These are phyloP conservation scores for Trichomycterus rosablanca DNA, from an alignment of 2,113 vertebrate genomes.

Conservation along the genomic window DNA sequence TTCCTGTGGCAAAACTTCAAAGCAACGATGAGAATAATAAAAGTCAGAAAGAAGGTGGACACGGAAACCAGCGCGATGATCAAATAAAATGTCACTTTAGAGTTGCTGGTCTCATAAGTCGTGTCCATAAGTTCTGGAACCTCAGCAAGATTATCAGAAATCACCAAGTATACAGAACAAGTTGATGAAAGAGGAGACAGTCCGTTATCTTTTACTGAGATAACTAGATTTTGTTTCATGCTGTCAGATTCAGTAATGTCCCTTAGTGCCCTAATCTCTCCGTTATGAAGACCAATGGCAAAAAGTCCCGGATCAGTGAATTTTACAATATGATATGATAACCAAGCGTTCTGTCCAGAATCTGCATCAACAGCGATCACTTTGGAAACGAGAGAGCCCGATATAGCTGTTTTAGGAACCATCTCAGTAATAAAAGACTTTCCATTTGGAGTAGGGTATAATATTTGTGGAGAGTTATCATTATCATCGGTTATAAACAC, in stretches of 20 bases:
- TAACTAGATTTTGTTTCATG: slow-evolving; percentile 55
- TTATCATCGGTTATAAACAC: too few relatives aligned
- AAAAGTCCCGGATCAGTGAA: too few relatives aligned
- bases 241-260: slow-evolving; percentile 54
- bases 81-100: slow-evolving; percentile 58
- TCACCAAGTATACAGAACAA: slow-evolving; percentile 62
- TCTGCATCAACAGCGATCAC: too few relatives aligned
- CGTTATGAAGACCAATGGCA: too few relatives aligned
- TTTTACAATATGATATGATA: too few relatives aligned
- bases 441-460: too few relatives aligned
- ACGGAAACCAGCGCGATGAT: slow-evolving; percentile 57
- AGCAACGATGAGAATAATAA: slow-evolving; percentile 57
- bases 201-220: slow-evolving; percentile 60
- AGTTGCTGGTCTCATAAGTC: slow-evolving; percentile 38
- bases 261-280: too few relatives aligned
- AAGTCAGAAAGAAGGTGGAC: slow-evolving; percentile 64
- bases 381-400: too few relatives aligned
- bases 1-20: slow-evolving; percentile 52
- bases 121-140: slow-evolving; percentile 43
- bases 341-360: too few relatives aligned
- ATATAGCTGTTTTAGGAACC: too few relatives aligned
- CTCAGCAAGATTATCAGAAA: slow-evolving; percentile 67
- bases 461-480: too few relatives aligned
- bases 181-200: slow-evolving; percentile 65
- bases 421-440: too few relatives aligned